Evolutionary conservation across 2,797 vertebrate species (phyloP).

Genomic region (Menidia menidia): DNA sequence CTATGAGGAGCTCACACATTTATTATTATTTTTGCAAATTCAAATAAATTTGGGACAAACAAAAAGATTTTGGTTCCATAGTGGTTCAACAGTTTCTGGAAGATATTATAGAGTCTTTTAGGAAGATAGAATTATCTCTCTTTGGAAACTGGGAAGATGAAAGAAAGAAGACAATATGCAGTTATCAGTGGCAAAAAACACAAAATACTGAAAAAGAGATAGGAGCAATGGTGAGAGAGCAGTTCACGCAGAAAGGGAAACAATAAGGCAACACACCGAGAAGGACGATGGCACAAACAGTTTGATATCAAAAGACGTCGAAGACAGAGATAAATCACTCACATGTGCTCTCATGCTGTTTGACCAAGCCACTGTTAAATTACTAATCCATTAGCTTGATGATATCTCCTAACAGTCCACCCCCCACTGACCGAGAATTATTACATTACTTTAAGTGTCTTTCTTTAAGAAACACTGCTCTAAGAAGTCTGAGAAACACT

Average conservation of each 20-base stretch:
- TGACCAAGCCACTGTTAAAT: constrained; percentile 63
- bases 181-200: constrained; percentile 26
- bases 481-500: constrained; percentile 12
- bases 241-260: constrained; percentile 30
- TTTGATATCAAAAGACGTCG: constrained; percentile 26
- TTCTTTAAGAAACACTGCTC: constrained; percentile 43
- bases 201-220: constrained; percentile 31
- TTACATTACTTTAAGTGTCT: constrained; percentile 55
- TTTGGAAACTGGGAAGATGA: constrained; percentile 27
- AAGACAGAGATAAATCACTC: constrained; percentile 23
- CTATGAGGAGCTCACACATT: no score
- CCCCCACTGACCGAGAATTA: constrained; percentile 46
- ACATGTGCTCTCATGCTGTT: constrained; percentile 34
- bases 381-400: constrained; percentile 66
- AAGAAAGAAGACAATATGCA: constrained; percentile 20
- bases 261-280: neutral
- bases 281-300: constrained; percentile 10
- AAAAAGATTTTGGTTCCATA: neutral
- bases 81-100: no score
- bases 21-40: no score
- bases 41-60: no score
- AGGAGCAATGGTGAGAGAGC: constrained; percentile 13
- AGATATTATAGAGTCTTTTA: constrained; percentile 5
- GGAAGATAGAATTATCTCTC: constrained; percentile 15
- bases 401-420: constrained; percentile 50